Evolutionary conservation across 2,797 vertebrate genomes (phyloP).

Genomic region (Muscicapa striata): DNA sequence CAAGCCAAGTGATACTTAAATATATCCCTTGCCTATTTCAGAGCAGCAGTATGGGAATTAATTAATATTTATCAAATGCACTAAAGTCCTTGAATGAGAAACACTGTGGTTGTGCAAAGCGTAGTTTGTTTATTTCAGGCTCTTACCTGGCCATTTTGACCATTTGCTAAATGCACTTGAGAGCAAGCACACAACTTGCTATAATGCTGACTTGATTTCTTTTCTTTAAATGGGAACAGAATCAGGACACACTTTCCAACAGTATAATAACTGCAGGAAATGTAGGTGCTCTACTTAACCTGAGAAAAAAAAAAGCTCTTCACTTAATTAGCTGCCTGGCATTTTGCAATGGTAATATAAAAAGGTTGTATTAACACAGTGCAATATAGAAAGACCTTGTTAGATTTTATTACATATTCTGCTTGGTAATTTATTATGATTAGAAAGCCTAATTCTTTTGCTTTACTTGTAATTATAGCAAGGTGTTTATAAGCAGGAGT

Average conservation of each 20-base stretch:
- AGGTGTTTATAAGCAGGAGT: slow-evolving; percentile 1
- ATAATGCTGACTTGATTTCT: neutral
- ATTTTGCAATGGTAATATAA: neutral
- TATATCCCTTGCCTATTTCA: neutral
- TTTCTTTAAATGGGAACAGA: neutral
- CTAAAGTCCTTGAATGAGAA: neutral
- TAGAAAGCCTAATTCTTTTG: slow-evolving; percentile 39
- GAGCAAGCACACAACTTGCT: neutral
- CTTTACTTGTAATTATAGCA: slow-evolving; percentile 35
- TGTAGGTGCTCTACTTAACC: slow-evolving; percentile 30
- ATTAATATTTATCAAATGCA: slow-evolving; percentile 8
- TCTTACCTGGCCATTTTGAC: neutral
- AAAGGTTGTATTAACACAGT: neutral
- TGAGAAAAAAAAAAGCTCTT: neutral
- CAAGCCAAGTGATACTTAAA: neutral
- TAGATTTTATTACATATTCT: slow-evolving; percentile 26
- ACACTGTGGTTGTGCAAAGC: neutral
- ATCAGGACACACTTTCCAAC: neutral
- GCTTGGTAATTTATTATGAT: neutral
- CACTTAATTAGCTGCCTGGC: slow-evolving; percentile 11
- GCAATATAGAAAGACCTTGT: neutral
- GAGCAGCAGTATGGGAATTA: neutral
- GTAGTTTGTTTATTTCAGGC: neutral
- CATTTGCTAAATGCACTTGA: neutral
- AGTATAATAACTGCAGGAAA: slow-evolving; percentile 3